Percentiles rank a stretch among this genome's conserved stretches.
Evolutionary conservation across 1,140 invertebrate genomes (phyloP).

Genomic region (Delia radicum): DNA sequence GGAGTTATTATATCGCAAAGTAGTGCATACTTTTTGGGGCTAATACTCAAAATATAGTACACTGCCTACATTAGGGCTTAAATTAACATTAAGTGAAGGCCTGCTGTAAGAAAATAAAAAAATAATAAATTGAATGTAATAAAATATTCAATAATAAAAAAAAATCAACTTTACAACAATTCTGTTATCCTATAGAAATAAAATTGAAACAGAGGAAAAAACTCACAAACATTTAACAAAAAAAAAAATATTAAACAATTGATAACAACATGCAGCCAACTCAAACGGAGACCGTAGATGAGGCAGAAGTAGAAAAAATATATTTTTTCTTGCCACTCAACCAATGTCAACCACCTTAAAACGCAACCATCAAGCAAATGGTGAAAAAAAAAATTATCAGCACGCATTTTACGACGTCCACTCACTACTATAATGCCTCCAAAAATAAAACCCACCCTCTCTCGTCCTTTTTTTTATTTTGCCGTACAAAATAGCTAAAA

Average conservation of each 20-base stretch:
- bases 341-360: conserved; percentile 16
- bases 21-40: no score
- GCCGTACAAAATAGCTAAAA: not conserved
- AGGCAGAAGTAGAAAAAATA: not conserved
- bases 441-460: conserved; percentile 4
- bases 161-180: not conserved
- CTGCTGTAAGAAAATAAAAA: not conserved
- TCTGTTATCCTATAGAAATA: not conserved
- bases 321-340: no score
- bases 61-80: not conserved
- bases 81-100: not conserved
- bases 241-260: not conserved
- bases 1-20: no score
- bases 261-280: not conserved
- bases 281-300: not conserved
- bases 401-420: not conserved
- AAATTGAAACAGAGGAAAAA: no score
- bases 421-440: not conserved
- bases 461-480: not conserved
- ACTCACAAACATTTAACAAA: not conserved
- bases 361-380: not conserved
- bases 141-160: not conserved
- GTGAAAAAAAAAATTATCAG: not conserved
- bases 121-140: not conserved
- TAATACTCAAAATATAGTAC: not conserved